phyloP scores from a whole-genome alignment of 2,797 vertebrate genomes.

The Phylloscopus collybita region DNA sequence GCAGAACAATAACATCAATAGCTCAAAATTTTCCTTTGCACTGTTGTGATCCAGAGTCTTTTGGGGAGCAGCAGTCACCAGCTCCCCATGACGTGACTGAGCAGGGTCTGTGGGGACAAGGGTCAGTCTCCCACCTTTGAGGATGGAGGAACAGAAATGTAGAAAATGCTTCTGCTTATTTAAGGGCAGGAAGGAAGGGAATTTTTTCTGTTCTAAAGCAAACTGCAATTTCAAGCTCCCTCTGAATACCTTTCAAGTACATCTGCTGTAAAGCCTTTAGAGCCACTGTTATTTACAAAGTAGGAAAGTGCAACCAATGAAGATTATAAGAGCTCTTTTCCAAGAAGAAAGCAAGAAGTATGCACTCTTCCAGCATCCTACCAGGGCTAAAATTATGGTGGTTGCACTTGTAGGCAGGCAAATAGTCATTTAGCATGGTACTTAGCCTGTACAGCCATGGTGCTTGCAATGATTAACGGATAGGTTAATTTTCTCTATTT shows the following conservation, averaged over 20 bases:
- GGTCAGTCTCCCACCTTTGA: background rate
- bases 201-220: background rate
- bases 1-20: background rate
- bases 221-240: background rate
- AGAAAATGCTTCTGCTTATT: background rate
- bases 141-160: background rate
- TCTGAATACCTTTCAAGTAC: background rate
- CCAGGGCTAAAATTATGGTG: conserved; percentile 22
- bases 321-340: background rate
- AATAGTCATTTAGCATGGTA: background rate
- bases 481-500: background rate
- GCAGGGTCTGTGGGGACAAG: background rate
- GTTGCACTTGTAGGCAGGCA: conserved; percentile 2
- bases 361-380: background rate
- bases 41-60: background rate
- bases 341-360: conserved; percentile 21
- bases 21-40: background rate
- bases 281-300: background rate
- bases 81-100: background rate
- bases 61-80: background rate
- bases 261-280: background rate
- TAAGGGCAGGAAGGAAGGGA: background rate
- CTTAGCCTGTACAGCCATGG: background rate
- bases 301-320: background rate
- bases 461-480: background rate